A percentile compares a stretch with the other conserved stretches of the same genome.
phyloP scores from a whole-genome alignment of 2,797 vertebrate genomes.

The Fistularia commersonii region DNA sequence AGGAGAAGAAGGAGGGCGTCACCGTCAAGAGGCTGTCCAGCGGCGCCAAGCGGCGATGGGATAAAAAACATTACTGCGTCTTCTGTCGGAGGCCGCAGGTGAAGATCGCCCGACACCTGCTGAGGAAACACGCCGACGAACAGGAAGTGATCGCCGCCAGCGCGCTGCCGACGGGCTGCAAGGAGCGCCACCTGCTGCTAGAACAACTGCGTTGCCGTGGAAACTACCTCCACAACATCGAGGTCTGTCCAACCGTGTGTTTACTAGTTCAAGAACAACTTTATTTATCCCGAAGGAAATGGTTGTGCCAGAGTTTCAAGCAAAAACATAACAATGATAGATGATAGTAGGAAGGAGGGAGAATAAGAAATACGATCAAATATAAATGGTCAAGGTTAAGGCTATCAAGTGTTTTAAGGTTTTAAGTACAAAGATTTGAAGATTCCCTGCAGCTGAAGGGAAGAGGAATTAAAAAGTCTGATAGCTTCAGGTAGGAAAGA shows the following conservation, averaged over 20 bases:
- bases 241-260: slow-evolving; percentile 25
- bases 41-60: slow-evolving; percentile 41
- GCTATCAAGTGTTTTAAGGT: too few species aligned
- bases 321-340: too few species aligned
- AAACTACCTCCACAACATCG: slow-evolving; percentile 61
- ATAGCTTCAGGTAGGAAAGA: too few species aligned
- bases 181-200: slow-evolving; percentile 54
- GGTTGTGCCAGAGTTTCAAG: too few species aligned
- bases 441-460: too few species aligned
- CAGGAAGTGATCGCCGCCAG: slow-evolving; percentile 45
- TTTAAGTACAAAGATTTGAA: too few species aligned
- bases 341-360: too few species aligned
- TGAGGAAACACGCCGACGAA: slow-evolving; percentile 46
- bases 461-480: too few species aligned
- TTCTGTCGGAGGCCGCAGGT: slow-evolving; percentile 58
- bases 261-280: too few species aligned
- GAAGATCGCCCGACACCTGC: slow-evolving; percentile 59
- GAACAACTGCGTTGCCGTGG: slow-evolving; percentile 55
- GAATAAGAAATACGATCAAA: too few species aligned
- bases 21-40: slow-evolving; percentile 43
- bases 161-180: slow-evolving; percentile 31
- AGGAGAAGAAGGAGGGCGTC: slow-evolving; percentile 39
- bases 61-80: slow-evolving; percentile 58
- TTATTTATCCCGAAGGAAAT: too few species aligned
- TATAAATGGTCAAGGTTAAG: too few species aligned